Conservation (phyloP, 2,113 vertebrate genomes). For the Dipodomys stephensi region DNA sequence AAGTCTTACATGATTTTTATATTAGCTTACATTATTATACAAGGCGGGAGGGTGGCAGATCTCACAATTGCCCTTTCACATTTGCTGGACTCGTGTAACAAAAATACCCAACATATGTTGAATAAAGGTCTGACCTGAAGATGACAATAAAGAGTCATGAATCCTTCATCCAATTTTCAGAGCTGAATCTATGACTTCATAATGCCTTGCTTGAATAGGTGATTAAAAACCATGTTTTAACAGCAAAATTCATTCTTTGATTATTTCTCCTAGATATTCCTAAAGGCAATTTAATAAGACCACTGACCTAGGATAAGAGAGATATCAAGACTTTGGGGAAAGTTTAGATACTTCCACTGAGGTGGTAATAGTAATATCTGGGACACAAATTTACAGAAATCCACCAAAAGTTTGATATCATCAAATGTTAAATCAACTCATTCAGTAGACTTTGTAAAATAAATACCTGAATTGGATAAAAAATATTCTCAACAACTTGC, state of each 20-base stretch:
- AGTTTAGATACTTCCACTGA: constrained; percentile 7
- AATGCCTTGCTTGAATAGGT: not conserved
- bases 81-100: not conserved
- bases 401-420: not conserved
- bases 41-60: too few relatives aligned
- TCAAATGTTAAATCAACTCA: not conserved
- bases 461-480: not conserved
- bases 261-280: not conserved
- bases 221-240: not conserved
- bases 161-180: constrained; percentile 9
- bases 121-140: not conserved
- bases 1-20: not conserved
- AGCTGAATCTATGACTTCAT: not conserved
- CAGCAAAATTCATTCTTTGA: constrained; percentile 7
- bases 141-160: not conserved
- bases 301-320: not conserved
- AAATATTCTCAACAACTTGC: constrained; percentile 13
- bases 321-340: not conserved
- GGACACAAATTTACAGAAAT: not conserved
- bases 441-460: not conserved
- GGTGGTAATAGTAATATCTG: constrained; percentile 28
- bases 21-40: too few relatives aligned
- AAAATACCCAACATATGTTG: not conserved
- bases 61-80: too few relatives aligned
- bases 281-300: constrained; percentile 32